These are phyloP conservation scores for Rousettus madagascariensis DNA, from an alignment of 2,797 vertebrate genomes.

Conservation along the genomic window DNA sequence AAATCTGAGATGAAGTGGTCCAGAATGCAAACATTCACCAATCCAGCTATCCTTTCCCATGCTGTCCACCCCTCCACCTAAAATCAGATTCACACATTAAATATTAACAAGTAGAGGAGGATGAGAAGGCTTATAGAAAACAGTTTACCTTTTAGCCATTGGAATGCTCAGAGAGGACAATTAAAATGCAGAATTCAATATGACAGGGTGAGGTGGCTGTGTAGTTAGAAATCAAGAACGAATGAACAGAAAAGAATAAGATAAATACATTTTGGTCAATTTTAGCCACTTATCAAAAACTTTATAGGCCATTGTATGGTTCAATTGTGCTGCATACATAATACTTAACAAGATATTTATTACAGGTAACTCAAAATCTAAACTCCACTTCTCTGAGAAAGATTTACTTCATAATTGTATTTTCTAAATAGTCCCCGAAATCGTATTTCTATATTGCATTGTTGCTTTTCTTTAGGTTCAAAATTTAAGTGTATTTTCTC, in stretches of 20 bases:
- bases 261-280: not conserved
- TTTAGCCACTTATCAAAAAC: slow-evolving; percentile 41
- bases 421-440: slow-evolving; percentile 34
- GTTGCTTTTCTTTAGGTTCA: not conserved
- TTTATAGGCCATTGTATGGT: not conserved
- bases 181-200: slow-evolving; percentile 6
- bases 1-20: not conserved
- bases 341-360: not conserved
- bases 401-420: not conserved
- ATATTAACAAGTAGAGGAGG: not conserved
- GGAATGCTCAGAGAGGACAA: slow-evolving; percentile 23
- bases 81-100: slow-evolving; percentile 28
- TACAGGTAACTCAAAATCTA: slow-evolving; percentile 15
- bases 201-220: not conserved
- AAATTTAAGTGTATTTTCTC: not conserved
- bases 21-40: not conserved
- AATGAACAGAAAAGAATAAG: not conserved
- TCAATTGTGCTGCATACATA: not conserved
- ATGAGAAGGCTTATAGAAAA: slow-evolving; percentile 1
- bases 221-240: not conserved
- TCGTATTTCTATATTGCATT: not conserved
- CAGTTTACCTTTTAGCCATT: not conserved
- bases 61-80: not conserved
- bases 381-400: not conserved
- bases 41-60: not conserved